These are phyloP conservation scores for Melanogrammus aeglefinus DNA, from an alignment of 2,797 vertebrate species.

Conservation along the genomic window DNA sequence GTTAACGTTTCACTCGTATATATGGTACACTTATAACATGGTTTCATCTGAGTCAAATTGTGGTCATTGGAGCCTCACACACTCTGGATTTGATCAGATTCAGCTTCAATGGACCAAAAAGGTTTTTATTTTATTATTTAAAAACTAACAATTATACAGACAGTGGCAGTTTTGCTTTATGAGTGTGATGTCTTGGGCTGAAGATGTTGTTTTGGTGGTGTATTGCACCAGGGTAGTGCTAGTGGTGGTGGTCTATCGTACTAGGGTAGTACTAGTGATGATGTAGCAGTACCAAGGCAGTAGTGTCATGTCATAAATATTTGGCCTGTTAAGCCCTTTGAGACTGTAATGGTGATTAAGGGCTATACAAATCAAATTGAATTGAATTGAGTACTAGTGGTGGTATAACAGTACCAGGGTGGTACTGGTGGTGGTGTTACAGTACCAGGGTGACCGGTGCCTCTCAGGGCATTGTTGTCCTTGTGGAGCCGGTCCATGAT, in stretches of 20 bases:
- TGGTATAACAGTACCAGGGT: constrained; percentile 11
- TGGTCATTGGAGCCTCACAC: background rate
- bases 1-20: background rate
- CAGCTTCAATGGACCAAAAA: too few species aligned
- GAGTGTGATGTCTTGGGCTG: constrained; percentile 62
- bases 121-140: too few species aligned
- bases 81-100: background rate
- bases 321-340: too few species aligned
- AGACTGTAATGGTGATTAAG: too few species aligned
- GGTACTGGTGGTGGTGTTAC: background rate
- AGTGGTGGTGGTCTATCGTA: background rate
- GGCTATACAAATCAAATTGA: too few species aligned
- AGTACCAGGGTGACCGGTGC: constrained; percentile 80
- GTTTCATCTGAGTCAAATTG: background rate
- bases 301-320: too few species aligned
- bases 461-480: constrained; percentile 78
- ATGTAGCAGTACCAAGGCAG: constrained; percentile 4
- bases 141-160: too few species aligned
- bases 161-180: too few species aligned
- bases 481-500: constrained; percentile 76
- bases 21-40: background rate
- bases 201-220: constrained; percentile 42
- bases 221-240: too few species aligned
- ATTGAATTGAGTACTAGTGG: too few species aligned
- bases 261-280: background rate